phyloP scores from a whole-genome alignment of 1,140 invertebrate genomes.

The Heliconius melpomene region DNA sequence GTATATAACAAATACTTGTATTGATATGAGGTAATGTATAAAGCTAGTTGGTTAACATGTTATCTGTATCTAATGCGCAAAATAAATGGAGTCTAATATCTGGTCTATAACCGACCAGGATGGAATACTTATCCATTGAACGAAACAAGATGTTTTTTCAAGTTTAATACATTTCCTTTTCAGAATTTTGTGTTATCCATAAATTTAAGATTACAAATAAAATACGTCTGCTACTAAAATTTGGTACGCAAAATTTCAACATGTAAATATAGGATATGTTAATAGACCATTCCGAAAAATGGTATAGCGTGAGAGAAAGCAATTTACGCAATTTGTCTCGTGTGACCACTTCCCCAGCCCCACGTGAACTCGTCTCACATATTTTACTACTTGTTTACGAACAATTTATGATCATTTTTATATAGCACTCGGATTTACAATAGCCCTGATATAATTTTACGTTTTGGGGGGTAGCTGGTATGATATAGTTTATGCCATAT shows the following conservation, averaged over 20 bases:
- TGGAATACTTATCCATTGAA: too few relatives aligned
- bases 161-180: neutral
- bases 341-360: slow-evolving; percentile 18
- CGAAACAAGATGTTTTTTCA: too few relatives aligned
- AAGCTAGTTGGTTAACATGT: too few relatives aligned
- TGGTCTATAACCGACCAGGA: too few relatives aligned
- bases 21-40: too few relatives aligned
- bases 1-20: too few relatives aligned
- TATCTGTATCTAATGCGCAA: too few relatives aligned
- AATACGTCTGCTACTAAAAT: neutral
- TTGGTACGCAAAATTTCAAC: neutral
- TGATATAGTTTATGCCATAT: too few relatives aligned
- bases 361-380: slow-evolving; percentile 8
- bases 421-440: slow-evolving; percentile 2
- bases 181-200: neutral
- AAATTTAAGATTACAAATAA: neutral
- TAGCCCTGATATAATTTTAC: neutral
- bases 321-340: slow-evolving; percentile 16
- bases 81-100: too few relatives aligned
- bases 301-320: slow-evolving; percentile 5
- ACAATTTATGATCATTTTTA: slow-evolving; percentile 25
- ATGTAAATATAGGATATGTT: neutral
- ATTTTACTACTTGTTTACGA: slow-evolving; percentile 27
- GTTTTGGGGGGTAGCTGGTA: neutral
- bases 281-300: slow-evolving; percentile 6